Base-by-base conservation (phyloP, 1,140 invertebrate genomes). In the Heliothis subflexa region DNA sequence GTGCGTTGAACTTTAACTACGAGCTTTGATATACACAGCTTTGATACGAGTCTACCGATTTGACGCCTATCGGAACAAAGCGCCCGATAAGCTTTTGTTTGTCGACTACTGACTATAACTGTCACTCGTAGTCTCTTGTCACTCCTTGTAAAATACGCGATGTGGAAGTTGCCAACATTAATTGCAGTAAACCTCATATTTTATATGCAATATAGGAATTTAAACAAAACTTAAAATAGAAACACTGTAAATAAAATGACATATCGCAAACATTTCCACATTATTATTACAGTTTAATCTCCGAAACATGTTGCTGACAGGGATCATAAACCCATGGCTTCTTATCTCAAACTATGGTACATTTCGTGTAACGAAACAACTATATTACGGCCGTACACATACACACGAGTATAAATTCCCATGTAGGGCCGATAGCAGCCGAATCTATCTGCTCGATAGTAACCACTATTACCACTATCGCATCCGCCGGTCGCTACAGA, bases 1-100 rank as follows among this genome's bases (percentile, higher is more conserved):
- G 92, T 90, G 90, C 90, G 89, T 93, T 94, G 93, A 94, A 94
- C 93, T 94, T 94, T 94, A 89, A 81, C 82, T 88, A 87, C 75
- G 81, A 88, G 88, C 88, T 88, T 85, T 84, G 81, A 79, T 82
- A 82, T 59, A 66, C 55, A 59, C 55, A 77, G 80, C 70, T 74
- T 78, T 81, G 80, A 81, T 80, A 78, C n/a, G 75, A 73, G 66
- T 45, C 61, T 28, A 78, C 18, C 25, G 64, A 66, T 68, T 78
- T 45, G 54, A 72, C 68, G 68, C 49, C 50, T 68, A 68, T 77
- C 74, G 50, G 25, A 77, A 77, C 74, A 77, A 77, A 77, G 74
- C 74, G 18, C 50, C 3, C 74, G 74, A 77, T 77, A 77, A 77
- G 74, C 74, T 57, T 64, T 55, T 77, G 62, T 77, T 25, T 68